Conservation (phyloP, 92 coral and sea anemone genomes). For the Zoanthus gigantus region DNA sequence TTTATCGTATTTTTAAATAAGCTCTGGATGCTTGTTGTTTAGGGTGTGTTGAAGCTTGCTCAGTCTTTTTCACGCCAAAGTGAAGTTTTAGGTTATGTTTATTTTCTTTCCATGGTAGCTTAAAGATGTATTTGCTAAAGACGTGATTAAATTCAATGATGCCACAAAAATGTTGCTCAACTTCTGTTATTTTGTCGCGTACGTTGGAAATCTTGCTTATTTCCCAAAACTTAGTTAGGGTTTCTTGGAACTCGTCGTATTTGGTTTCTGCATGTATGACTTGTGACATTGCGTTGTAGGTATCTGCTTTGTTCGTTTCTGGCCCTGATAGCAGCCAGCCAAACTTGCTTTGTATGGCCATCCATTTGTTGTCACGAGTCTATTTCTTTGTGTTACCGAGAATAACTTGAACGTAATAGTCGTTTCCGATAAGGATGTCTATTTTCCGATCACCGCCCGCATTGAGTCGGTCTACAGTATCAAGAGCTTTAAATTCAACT, state of each 20-base stretch:
- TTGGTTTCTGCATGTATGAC: slow-evolving; percentile 2
- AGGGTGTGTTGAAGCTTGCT: not conserved
- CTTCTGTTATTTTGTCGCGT: not conserved
- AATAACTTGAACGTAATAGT: not conserved
- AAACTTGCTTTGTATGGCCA: slow-evolving; percentile 10
- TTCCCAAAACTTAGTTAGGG: not conserved
- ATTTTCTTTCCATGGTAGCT: slow-evolving; percentile 11
- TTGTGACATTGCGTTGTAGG: not conserved
- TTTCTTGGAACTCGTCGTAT: not conserved
- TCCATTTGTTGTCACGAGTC: not conserved
- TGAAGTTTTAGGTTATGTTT: not conserved
- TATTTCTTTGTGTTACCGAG: slow-evolving; percentile 2
- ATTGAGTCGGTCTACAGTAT: slow-evolving; percentile 17
- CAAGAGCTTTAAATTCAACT: slow-evolving; percentile 4
- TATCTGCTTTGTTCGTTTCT: not conserved
- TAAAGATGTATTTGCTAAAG: slow-evolving; percentile 3
- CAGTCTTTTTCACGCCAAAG: not conserved
- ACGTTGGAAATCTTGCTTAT: slow-evolving; percentile 2
- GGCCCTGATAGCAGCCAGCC: slow-evolving; percentile 29
- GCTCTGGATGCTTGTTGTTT: slow-evolving; percentile 22
- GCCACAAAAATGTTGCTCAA: not conserved
- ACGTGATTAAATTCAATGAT: slow-evolving; percentile 6
- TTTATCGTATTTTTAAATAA: slow-evolving; percentile 53
- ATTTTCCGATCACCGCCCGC: slow-evolving; percentile 17
- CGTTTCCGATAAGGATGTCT: slow-evolving; percentile 11